These are phyloP conservation scores for Panthera leo DNA, from an alignment of 2,113 vertebrate genomes.

Conservation along the genomic window DNA sequence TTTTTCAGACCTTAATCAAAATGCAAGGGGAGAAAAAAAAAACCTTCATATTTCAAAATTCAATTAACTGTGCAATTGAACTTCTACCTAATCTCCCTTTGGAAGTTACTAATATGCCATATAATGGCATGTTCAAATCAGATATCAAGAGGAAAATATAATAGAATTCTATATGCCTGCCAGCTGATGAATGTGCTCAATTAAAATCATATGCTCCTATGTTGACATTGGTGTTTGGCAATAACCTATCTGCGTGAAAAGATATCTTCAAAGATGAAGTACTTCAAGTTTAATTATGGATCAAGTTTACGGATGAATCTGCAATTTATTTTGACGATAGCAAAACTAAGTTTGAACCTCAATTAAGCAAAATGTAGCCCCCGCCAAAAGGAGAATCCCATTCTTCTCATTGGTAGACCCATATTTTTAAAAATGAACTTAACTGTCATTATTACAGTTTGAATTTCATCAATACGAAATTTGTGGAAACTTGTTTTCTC, in stretches of 20 bases:
- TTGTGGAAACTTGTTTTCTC: background rate
- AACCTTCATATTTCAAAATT: background rate
- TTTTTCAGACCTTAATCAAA: constrained; percentile 7
- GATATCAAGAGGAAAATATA: background rate
- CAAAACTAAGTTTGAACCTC: background rate
- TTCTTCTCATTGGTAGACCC: background rate
- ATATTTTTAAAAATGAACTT: background rate
- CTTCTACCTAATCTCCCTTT: background rate
- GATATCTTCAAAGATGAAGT: background rate
- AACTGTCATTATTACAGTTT: background rate
- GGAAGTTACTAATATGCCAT: background rate
- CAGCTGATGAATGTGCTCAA: background rate
- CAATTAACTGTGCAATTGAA: background rate
- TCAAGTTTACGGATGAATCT: background rate
- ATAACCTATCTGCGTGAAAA: background rate
- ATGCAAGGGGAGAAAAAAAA: background rate
- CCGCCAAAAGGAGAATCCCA: background rate
- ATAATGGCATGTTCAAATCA: background rate
- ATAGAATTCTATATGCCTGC: background rate
- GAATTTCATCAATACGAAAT: background rate
- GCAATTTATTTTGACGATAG: background rate
- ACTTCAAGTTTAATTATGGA: background rate
- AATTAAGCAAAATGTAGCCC: background rate
- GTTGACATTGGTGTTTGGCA: background rate
- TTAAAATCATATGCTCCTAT: background rate